Base-by-base conservation (phyloP, 2,113 vertebrate genomes). In the Dasyprocta punctata region DNA sequence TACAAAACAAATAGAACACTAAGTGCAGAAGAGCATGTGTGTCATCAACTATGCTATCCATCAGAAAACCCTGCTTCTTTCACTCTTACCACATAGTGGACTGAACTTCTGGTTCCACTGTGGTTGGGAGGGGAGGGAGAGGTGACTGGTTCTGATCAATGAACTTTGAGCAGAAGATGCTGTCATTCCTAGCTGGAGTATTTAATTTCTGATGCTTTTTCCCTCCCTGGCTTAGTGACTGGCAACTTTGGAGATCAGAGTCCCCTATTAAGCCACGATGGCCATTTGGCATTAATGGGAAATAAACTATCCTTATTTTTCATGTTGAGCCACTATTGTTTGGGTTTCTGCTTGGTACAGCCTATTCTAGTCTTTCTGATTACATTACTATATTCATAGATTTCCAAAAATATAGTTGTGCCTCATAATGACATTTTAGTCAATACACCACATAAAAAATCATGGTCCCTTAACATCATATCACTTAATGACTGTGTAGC, bases 71-170 rank as follows among this genome's bases (percentile, higher is more conserved):
- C n/a, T 47, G 7, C 19, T 1, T 30, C 9, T n/a, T 26, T 28
- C 12, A 2, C 56, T 38, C 83, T 44, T 38, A 91, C 58, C 44
- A 12, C 0, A 0, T 2, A 12, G n/a, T 54, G 77, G 22, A 71
- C 3, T 10, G 26, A 44, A n/a, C 26, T 8, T 84, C 44, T n/a
- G 13, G 41, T n/a, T 80, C 38, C 38, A 16, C 7, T 75, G 75
- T 11, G 12, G 4, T 24, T 24, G 33, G 24, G 6, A 63, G 58
- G 1, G 0, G 33, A 9, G n/a, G 0, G 33, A 9, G n/a, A 0
- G 4, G 0, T 65, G 77, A 84, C 49, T 61, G 24, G 65, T 52
- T 75, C 81, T 16, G 36, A 61, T 80, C 82, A 78, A 33, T 49
- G 71, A 90, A 16, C 30, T 84, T 49, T 41, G 41, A 87, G 56